phyloP scores from a whole-genome alignment of 2,113 vertebrate genomes.

The rat (Rattus norvegicus) region DNA sequence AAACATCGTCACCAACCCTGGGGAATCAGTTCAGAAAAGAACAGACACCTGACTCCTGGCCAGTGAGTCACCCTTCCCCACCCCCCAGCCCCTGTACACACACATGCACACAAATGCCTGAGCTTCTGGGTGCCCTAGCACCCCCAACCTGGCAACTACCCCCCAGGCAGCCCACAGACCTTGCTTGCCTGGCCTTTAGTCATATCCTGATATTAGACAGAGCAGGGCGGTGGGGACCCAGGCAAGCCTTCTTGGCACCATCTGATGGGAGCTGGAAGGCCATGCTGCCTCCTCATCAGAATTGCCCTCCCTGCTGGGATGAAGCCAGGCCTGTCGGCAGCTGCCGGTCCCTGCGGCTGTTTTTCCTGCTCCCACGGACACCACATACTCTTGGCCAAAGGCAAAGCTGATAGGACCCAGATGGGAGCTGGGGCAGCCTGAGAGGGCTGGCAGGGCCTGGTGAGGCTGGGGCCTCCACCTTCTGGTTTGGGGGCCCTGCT shows the following conservation, averaged over 20 bases:
- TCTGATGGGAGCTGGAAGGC: background rate
- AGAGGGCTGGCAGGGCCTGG: background rate
- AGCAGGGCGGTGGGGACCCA: background rate
- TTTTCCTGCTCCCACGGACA: constrained; percentile 36
- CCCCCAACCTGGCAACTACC: background rate
- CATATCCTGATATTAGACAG: constrained; percentile 52
- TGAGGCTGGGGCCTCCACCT: constrained; percentile 15
- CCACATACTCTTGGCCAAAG: constrained; percentile 54
- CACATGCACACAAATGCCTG: background rate
- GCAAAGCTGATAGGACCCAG: constrained; percentile 46
- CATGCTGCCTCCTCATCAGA: constrained; percentile 54
- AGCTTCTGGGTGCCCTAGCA: rapidly evolving
- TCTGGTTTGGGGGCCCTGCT: background rate
- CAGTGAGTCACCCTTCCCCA: background rate
- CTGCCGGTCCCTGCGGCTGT: constrained; percentile 50
- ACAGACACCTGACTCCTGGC: background rate
- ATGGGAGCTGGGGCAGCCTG: constrained; percentile 19
- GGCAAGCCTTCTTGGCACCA: background rate
- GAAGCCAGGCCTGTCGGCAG: constrained; percentile 45
- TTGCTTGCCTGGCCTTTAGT: background rate
- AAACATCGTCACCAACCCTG: rapidly evolving
- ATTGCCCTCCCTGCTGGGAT: background rate
- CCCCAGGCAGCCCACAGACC: background rate
- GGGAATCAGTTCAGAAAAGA: background rate
- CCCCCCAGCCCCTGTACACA: background rate